Percentiles rank a stretch among this genome's conserved stretches.
These are phyloP conservation scores for Cephalotes varians DNA, from an alignment of 2,888 invertebrate species.

Conservation along the genomic window DNA sequence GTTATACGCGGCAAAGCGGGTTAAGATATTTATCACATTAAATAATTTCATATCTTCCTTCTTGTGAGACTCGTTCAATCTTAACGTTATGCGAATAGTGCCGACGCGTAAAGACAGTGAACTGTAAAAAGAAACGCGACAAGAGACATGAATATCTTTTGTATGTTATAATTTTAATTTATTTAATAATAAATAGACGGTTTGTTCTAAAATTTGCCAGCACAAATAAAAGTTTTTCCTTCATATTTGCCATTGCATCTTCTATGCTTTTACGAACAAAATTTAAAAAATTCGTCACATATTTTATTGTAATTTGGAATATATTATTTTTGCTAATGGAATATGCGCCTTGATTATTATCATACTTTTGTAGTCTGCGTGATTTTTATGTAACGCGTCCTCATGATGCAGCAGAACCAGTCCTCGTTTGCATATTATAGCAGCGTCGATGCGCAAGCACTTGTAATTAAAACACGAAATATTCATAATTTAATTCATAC, in stretches of 20 bases:
- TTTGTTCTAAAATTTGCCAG: background rate
- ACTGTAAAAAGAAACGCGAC: constrained; percentile 10
- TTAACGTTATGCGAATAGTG: constrained; percentile 29
- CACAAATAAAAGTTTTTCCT: background rate
- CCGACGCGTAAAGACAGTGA: background rate
- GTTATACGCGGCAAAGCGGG: constrained; percentile 43
- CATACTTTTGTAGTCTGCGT: constrained; percentile 36
- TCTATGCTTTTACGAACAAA: background rate
- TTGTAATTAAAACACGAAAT: constrained; percentile 50
- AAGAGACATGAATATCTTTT: background rate
- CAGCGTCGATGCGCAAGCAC: constrained; percentile 30
- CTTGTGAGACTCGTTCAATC: constrained; percentile 39
- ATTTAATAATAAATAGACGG: background rate
- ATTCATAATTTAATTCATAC: constrained; percentile 50
- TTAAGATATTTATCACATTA: constrained; percentile 56
- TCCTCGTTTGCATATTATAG: constrained; percentile 39
- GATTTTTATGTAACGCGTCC: constrained; percentile 18
- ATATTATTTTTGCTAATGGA: constrained; percentile 17
- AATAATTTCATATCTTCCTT: constrained; percentile 45
- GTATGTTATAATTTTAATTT: background rate
- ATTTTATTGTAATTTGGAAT: constrained; percentile 26
- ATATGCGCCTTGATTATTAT: constrained; percentile 31
- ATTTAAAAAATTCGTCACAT: constrained; percentile 13
- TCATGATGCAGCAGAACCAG: background rate
- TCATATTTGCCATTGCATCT: background rate